These are phyloP conservation scores for Oppia nitens DNA, from an alignment of 1,140 invertebrate genomes.

Conservation along the genomic window DNA sequence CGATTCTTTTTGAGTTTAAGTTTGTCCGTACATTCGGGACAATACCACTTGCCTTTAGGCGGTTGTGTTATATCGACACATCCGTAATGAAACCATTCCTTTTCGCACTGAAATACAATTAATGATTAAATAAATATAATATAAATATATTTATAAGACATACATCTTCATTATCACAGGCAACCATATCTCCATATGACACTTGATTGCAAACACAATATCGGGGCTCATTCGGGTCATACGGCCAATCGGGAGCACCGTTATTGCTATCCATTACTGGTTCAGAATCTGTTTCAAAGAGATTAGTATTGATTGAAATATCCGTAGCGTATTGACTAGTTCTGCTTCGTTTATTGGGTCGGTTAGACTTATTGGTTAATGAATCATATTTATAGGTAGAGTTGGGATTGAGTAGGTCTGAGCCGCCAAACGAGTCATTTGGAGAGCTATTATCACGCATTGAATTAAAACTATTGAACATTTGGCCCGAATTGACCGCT, in stretches of 20 bases:
- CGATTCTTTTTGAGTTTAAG: constrained; percentile 13
- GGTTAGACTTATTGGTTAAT: neutral
- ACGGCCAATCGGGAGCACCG: constrained; percentile 34
- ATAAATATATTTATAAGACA: constrained; percentile 26
- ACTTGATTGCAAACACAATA: constrained; percentile 97
- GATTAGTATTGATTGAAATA: constrained; percentile 13
- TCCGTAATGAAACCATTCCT: constrained; percentile 97
- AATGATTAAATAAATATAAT: constrained; percentile 8
- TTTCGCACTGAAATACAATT: constrained; percentile 57
- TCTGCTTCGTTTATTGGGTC: constrained; percentile 3
- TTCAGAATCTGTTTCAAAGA: constrained; percentile 31
- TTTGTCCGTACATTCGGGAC: constrained; percentile 64
- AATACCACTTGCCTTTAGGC: constrained; percentile 97
- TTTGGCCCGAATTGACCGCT: constrained; percentile 39
- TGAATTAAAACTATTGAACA: constrained; percentile 1
- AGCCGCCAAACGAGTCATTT: neutral
- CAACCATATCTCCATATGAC: constrained; percentile 97
- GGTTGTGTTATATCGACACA: constrained; percentile 89
- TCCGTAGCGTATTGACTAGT: constrained; percentile 4
- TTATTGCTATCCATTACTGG: constrained; percentile 27
- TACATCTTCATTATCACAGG: constrained; percentile 91
- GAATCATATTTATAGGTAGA: neutral
- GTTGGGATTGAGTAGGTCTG: neutral
- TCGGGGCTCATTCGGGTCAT: constrained; percentile 53
- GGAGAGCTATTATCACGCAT: neutral